Evolutionary conservation across 1,140 invertebrate species (phyloP), one percentile per base, ranked within the genome.

Genomic region (Gonatopus flavifemur): DNA sequence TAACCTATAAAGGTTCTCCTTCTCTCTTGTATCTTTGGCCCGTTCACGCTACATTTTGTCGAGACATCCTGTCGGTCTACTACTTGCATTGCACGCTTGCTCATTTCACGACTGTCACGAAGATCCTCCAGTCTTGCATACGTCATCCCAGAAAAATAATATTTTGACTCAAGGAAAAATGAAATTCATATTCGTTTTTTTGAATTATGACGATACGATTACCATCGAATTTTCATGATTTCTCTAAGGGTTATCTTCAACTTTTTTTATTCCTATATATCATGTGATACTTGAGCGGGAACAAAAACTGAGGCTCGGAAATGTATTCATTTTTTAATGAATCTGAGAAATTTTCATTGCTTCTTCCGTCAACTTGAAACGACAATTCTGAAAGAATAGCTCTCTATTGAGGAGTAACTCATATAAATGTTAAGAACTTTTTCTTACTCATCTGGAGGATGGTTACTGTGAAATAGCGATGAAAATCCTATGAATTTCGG

Each of bases 71-170:
- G 32, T 15, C 35, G 16, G 38, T 37, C n/a, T n/a, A n/a, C n/a
- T n/a, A n/a, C n/a, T n/a, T n/a, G n/a, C n/a, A n/a, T n/a, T n/a
- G n/a, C n/a, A n/a, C 31, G 31, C 30, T 43, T 55, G n/a, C 33
- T 12, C 38, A 32, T 45, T 55, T 41, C 39, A 43, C n/a, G 15
- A 13, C n/a, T n/a, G n/a, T n/a, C n/a, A n/a, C n/a, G n/a, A n/a
- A n/a, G 49, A 19, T 31, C 16, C 16, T 24, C 19, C 16, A 43
- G 24, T 45, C 43, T 24, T 49, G 55, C 59, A 33, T 19, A 54
- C 63, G 55, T 64, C 54, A 55, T 61, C 53, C 16, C 21, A 43
- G 59, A 70, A 72, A n/a, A n/a, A n/a, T n/a, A n/a, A 73, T 72
- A 73, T 73, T 73, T 70, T 70, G 70, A 73, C 69, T 3, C 19